These are phyloP conservation scores for Magallana nippona DNA, from an alignment of 2,888 invertebrate genomes.

Conservation along the genomic window DNA sequence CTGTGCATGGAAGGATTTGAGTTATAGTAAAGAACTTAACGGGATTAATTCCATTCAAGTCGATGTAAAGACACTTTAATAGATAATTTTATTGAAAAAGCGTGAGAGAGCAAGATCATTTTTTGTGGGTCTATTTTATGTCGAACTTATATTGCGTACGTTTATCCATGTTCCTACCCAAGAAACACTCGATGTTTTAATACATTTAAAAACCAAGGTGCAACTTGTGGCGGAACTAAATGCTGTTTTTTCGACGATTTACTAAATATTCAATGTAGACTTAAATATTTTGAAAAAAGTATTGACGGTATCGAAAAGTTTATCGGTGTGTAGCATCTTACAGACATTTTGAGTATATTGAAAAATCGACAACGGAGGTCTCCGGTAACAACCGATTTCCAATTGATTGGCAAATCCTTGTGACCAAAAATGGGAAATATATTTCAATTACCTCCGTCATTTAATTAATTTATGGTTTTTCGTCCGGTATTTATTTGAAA, in stretches of 20 bases:
- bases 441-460: background rate
- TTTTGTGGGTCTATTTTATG: too few relatives aligned
- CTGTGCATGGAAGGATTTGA: background rate
- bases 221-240: constrained; percentile 13
- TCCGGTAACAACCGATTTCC: background rate
- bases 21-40: constrained; percentile 13
- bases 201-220: background rate
- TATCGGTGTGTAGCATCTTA: background rate
- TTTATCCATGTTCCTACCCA: background rate
- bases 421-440: constrained; percentile 9
- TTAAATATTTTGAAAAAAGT: background rate
- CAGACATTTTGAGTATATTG: background rate
- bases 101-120: too few relatives aligned
- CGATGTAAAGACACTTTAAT: constrained; percentile 11
- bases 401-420: constrained; percentile 12
- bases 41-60: constrained; percentile 1
- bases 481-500: background rate
- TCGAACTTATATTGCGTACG: background rate
- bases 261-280: background rate
- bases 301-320: background rate
- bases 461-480: constrained; percentile 21
- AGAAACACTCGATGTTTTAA: background rate
- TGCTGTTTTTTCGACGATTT: background rate
- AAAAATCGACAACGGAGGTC: background rate
- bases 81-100: background rate